Conservation (phyloP, 2,888 invertebrate genomes). For the Syritta pipiens region DNA sequence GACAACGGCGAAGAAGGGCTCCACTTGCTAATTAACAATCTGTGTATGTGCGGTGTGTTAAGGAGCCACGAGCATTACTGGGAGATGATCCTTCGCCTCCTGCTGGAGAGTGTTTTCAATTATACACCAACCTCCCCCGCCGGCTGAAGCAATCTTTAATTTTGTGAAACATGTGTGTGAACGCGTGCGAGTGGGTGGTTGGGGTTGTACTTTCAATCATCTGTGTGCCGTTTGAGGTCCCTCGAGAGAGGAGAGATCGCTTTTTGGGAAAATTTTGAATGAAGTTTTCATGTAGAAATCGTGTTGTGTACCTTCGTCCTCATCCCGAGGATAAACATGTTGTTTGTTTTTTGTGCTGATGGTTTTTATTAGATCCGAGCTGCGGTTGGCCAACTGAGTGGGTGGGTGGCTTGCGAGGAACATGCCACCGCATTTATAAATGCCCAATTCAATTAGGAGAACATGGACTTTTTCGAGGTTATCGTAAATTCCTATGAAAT, state of each 20-base stretch:
- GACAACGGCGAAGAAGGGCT: constrained; percentile 69
- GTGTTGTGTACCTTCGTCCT: constrained; percentile 12
- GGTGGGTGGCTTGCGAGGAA: constrained; percentile 1
- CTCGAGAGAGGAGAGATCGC: constrained; percentile 30
- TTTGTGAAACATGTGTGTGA: constrained; percentile 72
- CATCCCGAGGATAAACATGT: constrained; percentile 11
- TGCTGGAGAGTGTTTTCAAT: constrained; percentile 51
- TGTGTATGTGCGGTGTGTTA: constrained; percentile 57
- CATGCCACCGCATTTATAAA: constrained; percentile 24
- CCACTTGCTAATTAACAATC: constrained; percentile 65
- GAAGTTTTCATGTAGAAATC: constrained; percentile 37
- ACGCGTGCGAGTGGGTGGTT: constrained; percentile 65
- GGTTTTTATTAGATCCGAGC: too few species aligned
- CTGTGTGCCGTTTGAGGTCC: constrained; percentile 26
- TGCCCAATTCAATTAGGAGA: constrained; percentile 28
- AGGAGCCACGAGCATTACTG: background rate
- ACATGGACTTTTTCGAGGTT: constrained; percentile 10
- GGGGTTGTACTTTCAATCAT: constrained; percentile 39
- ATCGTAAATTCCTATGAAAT: background rate
- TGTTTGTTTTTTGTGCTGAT: too few species aligned
- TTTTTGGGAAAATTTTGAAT: constrained; percentile 33
- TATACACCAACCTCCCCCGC: constrained; percentile 57
- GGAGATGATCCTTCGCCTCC: constrained; percentile 13
- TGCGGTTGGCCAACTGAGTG: constrained; percentile 1
- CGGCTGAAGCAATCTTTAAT: constrained; percentile 75